Base-by-base conservation (phyloP, 2,797 vertebrate species). In the Amniataba percoides region DNA sequence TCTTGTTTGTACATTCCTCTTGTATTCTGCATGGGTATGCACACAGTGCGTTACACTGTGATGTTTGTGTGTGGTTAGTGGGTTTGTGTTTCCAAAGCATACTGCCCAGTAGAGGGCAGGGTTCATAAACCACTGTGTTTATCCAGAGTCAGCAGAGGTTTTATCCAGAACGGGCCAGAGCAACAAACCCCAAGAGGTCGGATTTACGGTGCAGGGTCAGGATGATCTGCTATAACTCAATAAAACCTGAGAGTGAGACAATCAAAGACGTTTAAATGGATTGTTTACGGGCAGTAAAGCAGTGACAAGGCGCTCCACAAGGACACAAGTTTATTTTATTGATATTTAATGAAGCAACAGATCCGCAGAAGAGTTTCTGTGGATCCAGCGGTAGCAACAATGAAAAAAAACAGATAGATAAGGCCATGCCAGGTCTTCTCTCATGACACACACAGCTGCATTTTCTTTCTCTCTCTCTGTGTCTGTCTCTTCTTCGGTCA, bases 51-150 rank as follows among this genome's bases (percentile, higher is more conserved):
- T 74, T 74, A 62, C 60, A 27, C 60, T 46, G 53, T 45, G 8
- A 6, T 83, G 79, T 87, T 62, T 86, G 58, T 71, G 49, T 91
- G 89, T 25, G 78, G 83, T 88, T 58, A 27, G 68, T 79, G 56
- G 67, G 62, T 92, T 87, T 90, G 80, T 75, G 70, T 86, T 85
- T 88, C 69, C 71, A 64, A 21, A 57, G 77, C 87, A 77, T 89
- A 55, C 72, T 87, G 62, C 34, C 89, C 94, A 93, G 81, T 64
- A 93, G 93, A 89, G 92, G 92, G 92, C 93, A 93, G 87, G 87
- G 85, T 80, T 65, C 78, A 75, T 57, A 74, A 87, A 84, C 81
- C 74, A 4, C 77, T 2, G 40, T 85, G 85, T 92, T 91, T 87
- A 82, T 86, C 72, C 83, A 89, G 67, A 85, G 84, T 92, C 88